Evolutionary conservation across 64 coral and sea anemone genomes (phyloP).

Genomic region (Hydrozoanthus tunicans): DNA sequence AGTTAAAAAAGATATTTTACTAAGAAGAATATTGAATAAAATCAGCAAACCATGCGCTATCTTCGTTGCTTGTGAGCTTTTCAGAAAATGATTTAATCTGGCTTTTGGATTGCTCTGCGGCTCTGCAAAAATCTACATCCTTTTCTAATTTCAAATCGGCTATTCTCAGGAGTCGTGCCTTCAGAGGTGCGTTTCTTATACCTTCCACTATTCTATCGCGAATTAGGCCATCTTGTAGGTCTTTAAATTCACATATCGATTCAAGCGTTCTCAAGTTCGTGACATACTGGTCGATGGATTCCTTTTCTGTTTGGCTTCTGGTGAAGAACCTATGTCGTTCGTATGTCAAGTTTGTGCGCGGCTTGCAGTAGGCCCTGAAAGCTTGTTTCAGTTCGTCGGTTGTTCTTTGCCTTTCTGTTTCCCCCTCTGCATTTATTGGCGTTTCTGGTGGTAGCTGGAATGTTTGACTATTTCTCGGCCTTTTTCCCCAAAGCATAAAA

Average conservation of each 20-base stretch:
- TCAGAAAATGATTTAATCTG: too few relatives aligned
- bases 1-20: too few relatives aligned
- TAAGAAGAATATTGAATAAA: too few relatives aligned
- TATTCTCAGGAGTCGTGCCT: too few relatives aligned
- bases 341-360: background rate
- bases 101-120: too few relatives aligned
- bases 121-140: too few relatives aligned
- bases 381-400: background rate
- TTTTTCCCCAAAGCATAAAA: constrained; percentile 42
- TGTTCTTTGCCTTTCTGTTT: background rate
- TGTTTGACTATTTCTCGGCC: constrained; percentile 53
- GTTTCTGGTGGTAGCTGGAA: constrained; percentile 4
- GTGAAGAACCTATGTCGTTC: background rate
- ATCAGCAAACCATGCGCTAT: too few relatives aligned
- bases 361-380: background rate
- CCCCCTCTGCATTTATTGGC: background rate
- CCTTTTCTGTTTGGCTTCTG: background rate
- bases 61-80: too few relatives aligned
- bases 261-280: background rate
- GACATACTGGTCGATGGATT: background rate
- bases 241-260: background rate
- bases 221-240: too few relatives aligned
- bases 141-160: too few relatives aligned
- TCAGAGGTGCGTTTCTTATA: too few relatives aligned
- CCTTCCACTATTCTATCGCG: too few relatives aligned